These are phyloP conservation scores for Xiphorhynchus elegans DNA, from an alignment of 2,113 vertebrate genomes.

Conservation along the genomic window DNA sequence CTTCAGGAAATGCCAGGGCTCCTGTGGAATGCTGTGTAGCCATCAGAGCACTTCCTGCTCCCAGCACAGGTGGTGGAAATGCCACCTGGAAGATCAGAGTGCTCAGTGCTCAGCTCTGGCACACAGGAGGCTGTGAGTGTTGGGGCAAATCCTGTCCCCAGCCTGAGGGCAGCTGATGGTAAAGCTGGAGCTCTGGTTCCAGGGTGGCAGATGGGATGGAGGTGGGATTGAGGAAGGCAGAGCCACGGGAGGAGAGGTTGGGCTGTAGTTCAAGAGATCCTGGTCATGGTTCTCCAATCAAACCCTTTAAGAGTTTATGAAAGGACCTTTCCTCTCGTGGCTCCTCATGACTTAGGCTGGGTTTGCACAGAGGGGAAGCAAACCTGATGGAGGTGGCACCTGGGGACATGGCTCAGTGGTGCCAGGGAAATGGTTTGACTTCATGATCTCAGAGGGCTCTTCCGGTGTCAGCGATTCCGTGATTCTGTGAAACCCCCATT, in stretches of 20 bases:
- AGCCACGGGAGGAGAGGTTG: constrained; percentile 48
- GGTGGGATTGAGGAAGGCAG: not conserved
- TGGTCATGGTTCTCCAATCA: not conserved
- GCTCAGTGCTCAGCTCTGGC: not conserved
- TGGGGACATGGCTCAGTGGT: not conserved
- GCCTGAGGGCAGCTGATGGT: not conserved
- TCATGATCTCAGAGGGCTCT: not conserved
- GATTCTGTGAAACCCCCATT: not conserved
- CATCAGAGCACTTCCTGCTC: no score
- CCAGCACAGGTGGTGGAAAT: not conserved
- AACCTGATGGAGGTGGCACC: not conserved
- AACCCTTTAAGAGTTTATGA: no score
- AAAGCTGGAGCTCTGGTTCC: not conserved
- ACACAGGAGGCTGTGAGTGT: not conserved
- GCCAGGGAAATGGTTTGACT: not conserved
- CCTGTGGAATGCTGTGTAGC: not conserved
- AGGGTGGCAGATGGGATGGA: constrained; percentile 63
- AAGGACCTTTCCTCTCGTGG: not conserved
- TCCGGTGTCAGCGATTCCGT: not conserved
- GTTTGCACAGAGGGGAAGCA: not conserved
- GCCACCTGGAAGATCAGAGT: not conserved
- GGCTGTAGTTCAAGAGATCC: not conserved
- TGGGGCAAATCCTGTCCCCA: not conserved
- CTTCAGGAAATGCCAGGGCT: accelerated
- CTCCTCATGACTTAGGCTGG: not conserved